Evolutionary conservation across 2,797 vertebrate genomes (phyloP).

Genomic region (Pachyuromys duprasi): DNA sequence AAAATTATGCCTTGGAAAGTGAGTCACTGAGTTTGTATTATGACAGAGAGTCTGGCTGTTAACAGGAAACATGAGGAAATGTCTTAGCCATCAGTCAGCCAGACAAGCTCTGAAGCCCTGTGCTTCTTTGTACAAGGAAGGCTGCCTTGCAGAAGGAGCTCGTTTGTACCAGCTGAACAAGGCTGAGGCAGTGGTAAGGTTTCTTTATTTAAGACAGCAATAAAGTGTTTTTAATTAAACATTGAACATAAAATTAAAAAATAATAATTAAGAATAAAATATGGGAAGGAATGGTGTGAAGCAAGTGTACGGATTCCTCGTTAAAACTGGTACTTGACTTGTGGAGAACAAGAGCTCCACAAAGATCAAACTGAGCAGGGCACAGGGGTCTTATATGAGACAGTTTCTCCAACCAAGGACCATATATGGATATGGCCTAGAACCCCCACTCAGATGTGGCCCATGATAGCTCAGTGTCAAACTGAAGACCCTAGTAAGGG

Average conservation of each 20-base stretch:
- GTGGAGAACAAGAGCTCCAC: too few species aligned
- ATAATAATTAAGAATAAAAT: slow-evolving; percentile 28
- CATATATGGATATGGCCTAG: too few species aligned
- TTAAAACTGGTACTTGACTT: background rate
- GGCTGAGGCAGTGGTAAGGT: background rate
- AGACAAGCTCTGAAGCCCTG: slow-evolving; percentile 3
- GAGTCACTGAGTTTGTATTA: slow-evolving; percentile 63
- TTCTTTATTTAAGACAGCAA: slow-evolving; percentile 11
- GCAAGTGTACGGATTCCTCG: background rate
- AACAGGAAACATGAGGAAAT: slow-evolving; percentile 71
- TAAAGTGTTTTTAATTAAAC: background rate
- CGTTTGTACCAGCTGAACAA: slow-evolving; percentile 36
- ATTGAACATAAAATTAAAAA: background rate
- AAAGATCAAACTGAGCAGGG: too few species aligned
- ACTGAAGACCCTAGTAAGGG: too few species aligned
- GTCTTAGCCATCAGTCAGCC: slow-evolving; percentile 59
- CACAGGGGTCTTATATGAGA: too few species aligned
- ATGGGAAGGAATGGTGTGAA: background rate
- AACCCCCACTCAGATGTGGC: too few species aligned
- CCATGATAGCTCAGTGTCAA: too few species aligned
- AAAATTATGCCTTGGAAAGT: slow-evolving; percentile 63
- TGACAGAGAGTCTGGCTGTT: slow-evolving; percentile 68
- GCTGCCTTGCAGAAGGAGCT: slow-evolving; percentile 26
- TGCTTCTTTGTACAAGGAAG: slow-evolving; percentile 54
- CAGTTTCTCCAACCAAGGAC: too few species aligned